Percentiles rank a stretch among this genome's conserved stretches.
These are phyloP conservation scores for Cyphomyrmex costatus DNA, from an alignment of 1,140 invertebrate genomes.

Conservation along the genomic window DNA sequence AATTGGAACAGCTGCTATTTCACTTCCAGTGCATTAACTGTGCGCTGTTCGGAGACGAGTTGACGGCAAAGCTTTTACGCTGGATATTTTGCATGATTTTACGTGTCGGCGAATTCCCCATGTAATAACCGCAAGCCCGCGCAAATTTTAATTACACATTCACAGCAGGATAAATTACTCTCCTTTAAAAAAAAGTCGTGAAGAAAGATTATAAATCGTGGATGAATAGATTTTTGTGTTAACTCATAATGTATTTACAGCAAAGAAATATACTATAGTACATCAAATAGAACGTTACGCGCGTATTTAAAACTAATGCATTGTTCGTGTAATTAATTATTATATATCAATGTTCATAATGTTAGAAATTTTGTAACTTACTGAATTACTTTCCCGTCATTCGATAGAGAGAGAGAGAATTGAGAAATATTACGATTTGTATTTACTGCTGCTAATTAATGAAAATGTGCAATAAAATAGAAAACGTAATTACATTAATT, in stretches of 20 bases:
- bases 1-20: slow-evolving; percentile 82
- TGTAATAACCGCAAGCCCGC: slow-evolving; percentile 80
- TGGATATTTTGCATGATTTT: slow-evolving; percentile 83
- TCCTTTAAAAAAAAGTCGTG: slow-evolving; percentile 15
- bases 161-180: slow-evolving; percentile 52
- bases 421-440: slow-evolving; percentile 11
- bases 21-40: slow-evolving; percentile 82
- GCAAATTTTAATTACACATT: slow-evolving; percentile 82
- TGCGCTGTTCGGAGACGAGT: slow-evolving; percentile 77
- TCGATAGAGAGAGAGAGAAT: not conserved
- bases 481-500: slow-evolving; percentile 25
- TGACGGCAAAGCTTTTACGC: slow-evolving; percentile 79
- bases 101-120: slow-evolving; percentile 80
- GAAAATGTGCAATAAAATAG: not conserved
- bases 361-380: slow-evolving; percentile 2
- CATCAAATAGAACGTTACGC: not conserved
- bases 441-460: slow-evolving; percentile 36
- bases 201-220: slow-evolving; percentile 19
- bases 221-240: slow-evolving; percentile 1
- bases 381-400: not conserved
- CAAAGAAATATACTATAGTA: not conserved
- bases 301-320: not conserved
- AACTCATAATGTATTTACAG: not conserved
- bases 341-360: slow-evolving; percentile 30
- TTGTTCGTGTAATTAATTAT: slow-evolving; percentile 41